Base-by-base conservation (phyloP, 2,888 invertebrate genomes). In the Drosophila rubida region DNA sequence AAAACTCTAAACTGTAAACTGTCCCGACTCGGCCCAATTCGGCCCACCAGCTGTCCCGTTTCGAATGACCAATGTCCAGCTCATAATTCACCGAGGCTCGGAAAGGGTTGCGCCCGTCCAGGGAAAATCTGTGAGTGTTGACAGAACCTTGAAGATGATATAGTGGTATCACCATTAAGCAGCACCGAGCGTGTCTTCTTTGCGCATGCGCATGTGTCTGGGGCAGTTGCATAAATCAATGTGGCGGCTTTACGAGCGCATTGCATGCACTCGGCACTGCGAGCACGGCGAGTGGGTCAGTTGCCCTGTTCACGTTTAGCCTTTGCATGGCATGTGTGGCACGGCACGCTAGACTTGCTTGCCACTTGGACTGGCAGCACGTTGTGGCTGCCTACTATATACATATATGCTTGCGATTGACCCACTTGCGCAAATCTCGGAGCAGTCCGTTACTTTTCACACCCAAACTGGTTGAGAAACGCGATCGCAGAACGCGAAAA, bases 391-490 rank as follows among this genome's bases (percentile, higher is more conserved):
- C 9, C 5, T 27, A 13, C 23, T 7, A 16, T 25, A 42, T 37
- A 16, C 30, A 42, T 37, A 32, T n/a, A n/a, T 5, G 32, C 32
- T 32, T 32, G 5, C 32, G n/a, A 32, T 62, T 85, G 83, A 83
- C 86, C 83, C 80, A 83, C 80, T 83, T 80, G 82, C 67, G 22
- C 23, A 54, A 65, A 68, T 79, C 80, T 76, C 51, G 49, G 51
- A 13, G 49, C 63, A 23, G 42, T 54, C 83, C 83, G 83, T 83
- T 83, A 83, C 63, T 78, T 85, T 83, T 85, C 75, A 78, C 83
- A 85, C 73, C 67, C 53, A 71, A 82, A 80, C 82, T 75, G 78
- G 78, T 82, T 78, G 30, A 44, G 49, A 39, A 27, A 44, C 62
- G 66, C 45, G 16, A 58, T 35, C 22, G 27, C 61, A 5, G 69